Conservation (phyloP, 2,113 vertebrate genomes). For the Oriolus oriolus region DNA sequence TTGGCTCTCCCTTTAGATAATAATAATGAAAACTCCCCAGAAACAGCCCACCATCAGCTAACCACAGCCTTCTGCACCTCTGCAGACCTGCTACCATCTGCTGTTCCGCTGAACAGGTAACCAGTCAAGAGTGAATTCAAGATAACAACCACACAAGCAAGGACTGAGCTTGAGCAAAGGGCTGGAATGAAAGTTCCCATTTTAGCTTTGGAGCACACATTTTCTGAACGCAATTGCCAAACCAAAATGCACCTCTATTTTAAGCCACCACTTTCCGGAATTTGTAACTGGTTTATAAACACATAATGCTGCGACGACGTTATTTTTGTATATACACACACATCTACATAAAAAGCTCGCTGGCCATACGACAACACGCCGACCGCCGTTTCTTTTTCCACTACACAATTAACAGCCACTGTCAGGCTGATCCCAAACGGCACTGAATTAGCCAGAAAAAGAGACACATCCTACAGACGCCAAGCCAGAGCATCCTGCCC, state of each 20-base stretch:
- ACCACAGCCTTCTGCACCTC: neutral
- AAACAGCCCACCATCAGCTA: neutral
- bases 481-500: neutral
- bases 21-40: neutral
- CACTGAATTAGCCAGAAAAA: neutral
- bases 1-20: neutral
- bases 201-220: neutral
- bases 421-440: neutral
- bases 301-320: neutral
- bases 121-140: neutral
- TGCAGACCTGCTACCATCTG: neutral
- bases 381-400: neutral
- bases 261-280: neutral
- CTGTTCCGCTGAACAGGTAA: neutral
- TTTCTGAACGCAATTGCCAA: neutral
- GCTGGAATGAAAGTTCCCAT: neutral
- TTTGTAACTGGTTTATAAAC: neutral
- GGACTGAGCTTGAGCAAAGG: neutral
- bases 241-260: neutral
- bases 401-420: neutral
- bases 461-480: neutral
- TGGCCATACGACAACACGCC: neutral
- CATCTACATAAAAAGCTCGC: neutral
- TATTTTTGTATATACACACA: neutral
- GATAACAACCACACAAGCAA: neutral